Conservation (phyloP, 2,797 vertebrate genomes). For the Vipera ursinii region DNA sequence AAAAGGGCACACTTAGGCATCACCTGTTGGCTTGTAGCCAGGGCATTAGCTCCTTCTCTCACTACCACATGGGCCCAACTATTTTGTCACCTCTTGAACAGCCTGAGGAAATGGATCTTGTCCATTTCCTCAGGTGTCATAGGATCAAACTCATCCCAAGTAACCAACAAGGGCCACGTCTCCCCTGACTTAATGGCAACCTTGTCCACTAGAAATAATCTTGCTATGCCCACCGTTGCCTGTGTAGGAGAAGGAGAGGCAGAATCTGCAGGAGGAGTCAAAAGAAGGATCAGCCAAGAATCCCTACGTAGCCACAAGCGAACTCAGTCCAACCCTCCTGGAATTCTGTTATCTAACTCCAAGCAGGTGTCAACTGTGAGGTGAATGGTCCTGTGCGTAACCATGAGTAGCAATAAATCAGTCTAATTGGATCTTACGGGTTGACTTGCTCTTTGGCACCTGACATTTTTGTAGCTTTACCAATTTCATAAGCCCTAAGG, state of each 20-base stretch:
- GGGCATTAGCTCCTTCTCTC: background rate
- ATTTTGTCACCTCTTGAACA: background rate
- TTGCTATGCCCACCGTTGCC: background rate
- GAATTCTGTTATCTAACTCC: no score
- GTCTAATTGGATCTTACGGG: no score
- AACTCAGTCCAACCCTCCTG: no score
- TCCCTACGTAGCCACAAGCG: no score
- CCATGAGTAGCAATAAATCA: no score
- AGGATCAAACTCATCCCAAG: background rate
- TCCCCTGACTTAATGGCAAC: background rate
- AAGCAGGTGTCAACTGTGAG: no score
- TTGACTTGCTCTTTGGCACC: background rate
- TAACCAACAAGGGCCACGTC: background rate
- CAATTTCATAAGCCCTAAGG: background rate
- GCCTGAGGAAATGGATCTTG: background rate
- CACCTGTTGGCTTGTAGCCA: background rate
- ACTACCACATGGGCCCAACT: background rate
- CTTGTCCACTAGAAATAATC: background rate
- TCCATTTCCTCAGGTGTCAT: background rate
- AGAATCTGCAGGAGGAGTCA: no score
- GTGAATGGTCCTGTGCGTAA: no score
- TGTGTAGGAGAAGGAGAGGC: no score
- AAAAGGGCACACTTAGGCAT: constrained; percentile 14
- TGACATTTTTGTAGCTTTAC: background rate
- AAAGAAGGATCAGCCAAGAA: no score